Conservation (phyloP, 37 sponge, comb jelly and placozoan genomes). For the Ianthella basta region DNA sequence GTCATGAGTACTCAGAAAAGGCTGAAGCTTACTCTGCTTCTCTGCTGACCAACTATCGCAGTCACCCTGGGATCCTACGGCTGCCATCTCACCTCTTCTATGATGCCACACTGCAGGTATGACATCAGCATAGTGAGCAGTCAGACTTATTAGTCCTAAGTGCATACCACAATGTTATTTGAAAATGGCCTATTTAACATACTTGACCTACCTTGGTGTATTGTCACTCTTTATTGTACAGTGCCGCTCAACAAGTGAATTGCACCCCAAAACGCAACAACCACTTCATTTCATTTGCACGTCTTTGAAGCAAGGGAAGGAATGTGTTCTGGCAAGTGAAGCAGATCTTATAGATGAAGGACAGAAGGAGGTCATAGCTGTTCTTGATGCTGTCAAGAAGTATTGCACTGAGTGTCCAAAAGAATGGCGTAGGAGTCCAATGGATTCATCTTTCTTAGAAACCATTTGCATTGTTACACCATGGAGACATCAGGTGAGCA, state of each 20-base stretch:
- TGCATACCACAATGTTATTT: too few species aligned
- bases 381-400: conserved; percentile 8
- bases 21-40: conserved; percentile 17
- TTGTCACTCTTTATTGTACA: neutral
- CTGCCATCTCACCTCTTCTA: conserved; percentile 67
- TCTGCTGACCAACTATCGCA: conserved; percentile 67
- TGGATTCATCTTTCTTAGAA: neutral
- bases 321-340: neutral
- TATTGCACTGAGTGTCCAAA: neutral
- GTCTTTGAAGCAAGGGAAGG: neutral
- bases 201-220: too few species aligned
- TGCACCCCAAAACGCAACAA: conserved; percentile 12
- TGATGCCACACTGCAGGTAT: conserved; percentile 51
- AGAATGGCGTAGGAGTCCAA: conserved; percentile 2
- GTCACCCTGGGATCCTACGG: conserved; percentile 56
- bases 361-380: neutral
- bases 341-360: neutral
- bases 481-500: neutral
- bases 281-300: conserved; percentile 31
- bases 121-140: neutral
- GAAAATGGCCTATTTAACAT: too few species aligned
- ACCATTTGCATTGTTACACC: conserved; percentile 23
- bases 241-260: neutral
- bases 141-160: too few species aligned
- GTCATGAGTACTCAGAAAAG: neutral